Evolutionary conservation across 2,797 vertebrate species (phyloP), one percentile per base, ranked within the genome.

Genomic region (Zalophus californianus): DNA sequence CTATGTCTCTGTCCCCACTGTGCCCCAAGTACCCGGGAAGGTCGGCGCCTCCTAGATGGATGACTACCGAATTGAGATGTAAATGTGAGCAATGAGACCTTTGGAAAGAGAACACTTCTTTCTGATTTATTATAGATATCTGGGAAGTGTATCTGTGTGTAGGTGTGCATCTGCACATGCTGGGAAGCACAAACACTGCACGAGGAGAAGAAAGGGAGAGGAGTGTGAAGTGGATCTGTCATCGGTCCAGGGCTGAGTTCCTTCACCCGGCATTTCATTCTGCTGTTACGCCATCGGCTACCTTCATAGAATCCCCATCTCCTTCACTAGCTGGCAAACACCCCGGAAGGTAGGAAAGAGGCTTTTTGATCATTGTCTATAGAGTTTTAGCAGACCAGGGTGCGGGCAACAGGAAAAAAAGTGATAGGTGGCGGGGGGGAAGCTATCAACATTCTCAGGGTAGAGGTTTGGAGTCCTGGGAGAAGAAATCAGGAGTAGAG

Each of bases 401-500:
- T 44, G 27, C 35, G n/a, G 21, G 29, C 21, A 54, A 77, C 1
- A 82, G 66, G 6, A 41, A 64, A 64, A 50, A 56, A 21, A 4
- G 41, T 3, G 0, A 14, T 29, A 7, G 29, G 9, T 7, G 35
- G 35, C n/a, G n/a, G 7, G 3, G 3, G 27, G 66, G 20, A 50
- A 64, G 2, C 7, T 50, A 13, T 35, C 44, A 48, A 87, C 68
- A 86, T 75, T 52, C 90, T 88, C 73, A 54, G 56, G 50, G 15
- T 38, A 73, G 35, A 91, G 60, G 44, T 79, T 73, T 90, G 72
- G 35, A 90, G 92, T 90, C 44, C 25, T 7, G 2, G 6, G 73
- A 73, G 27, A 94, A 86, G 20, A 79, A 92, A 95, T 12, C 21
- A 1, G 62, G 3, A 41, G 0, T 29, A 78, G n/a, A 41, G 32